A percentile compares a stretch with the other conserved stretches of the same genome.
Evolutionary conservation across 2,888 invertebrate genomes (phyloP).

Genomic region (Drosophila hawaiiensis): DNA sequence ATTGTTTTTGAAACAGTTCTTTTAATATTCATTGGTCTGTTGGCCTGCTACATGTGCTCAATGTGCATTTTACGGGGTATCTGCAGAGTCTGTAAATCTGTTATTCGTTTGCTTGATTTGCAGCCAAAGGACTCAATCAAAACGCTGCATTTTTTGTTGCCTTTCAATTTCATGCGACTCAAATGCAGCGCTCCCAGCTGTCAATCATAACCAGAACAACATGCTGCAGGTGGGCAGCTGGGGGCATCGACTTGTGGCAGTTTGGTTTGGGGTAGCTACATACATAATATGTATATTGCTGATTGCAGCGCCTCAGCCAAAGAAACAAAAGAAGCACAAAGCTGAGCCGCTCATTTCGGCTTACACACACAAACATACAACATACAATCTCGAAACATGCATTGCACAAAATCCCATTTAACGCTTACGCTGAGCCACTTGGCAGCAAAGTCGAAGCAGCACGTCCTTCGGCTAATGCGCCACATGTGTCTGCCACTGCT

Average conservation of each 20-base stretch:
- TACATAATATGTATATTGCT: constrained; percentile 27
- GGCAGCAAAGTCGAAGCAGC: constrained; percentile 38
- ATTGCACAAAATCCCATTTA: constrained; percentile 73
- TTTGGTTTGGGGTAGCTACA: constrained; percentile 1
- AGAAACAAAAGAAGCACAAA: constrained; percentile 64
- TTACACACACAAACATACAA: neutral
- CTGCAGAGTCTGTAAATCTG: neutral
- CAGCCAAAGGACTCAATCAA: constrained; percentile 67
- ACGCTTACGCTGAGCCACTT: constrained; percentile 54
- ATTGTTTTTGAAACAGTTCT: neutral
- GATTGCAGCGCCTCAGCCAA: constrained; percentile 54
- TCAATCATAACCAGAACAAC: constrained; percentile 67
- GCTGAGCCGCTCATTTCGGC: constrained; percentile 47
- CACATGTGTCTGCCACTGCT: constrained; percentile 65
- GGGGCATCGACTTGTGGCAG: constrained; percentile 4
- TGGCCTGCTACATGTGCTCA: too few relatives aligned
- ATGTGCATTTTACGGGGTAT: constrained; percentile 18
- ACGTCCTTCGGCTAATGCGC: constrained; percentile 58
- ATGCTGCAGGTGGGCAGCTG: constrained; percentile 66
- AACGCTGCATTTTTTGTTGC: constrained; percentile 62
- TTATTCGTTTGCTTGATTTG: neutral
- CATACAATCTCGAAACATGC: neutral
- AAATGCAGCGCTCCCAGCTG: constrained; percentile 72
- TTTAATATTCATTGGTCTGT: neutral
- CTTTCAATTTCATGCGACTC: constrained; percentile 67